Percentiles rank a stretch among this genome's conserved stretches.
These are phyloP conservation scores for Chouioia cunea DNA, from an alignment of 2,888 invertebrate genomes.

Conservation along the genomic window DNA sequence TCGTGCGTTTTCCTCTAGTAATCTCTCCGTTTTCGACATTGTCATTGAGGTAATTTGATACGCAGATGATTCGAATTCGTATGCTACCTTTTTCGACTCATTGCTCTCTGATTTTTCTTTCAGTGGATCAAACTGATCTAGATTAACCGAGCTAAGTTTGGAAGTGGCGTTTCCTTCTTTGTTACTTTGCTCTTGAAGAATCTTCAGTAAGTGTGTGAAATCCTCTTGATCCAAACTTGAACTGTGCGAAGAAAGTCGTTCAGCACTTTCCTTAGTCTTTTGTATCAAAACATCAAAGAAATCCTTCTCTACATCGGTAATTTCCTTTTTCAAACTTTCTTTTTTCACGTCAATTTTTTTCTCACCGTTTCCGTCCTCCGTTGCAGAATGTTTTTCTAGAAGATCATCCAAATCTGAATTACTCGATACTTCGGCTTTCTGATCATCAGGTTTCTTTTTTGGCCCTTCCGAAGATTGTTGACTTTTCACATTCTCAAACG, in stretches of 20 bases:
- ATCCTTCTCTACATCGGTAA: conserved; percentile 65
- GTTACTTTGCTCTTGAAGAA: conserved; percentile 60
- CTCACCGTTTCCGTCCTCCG: conserved; percentile 55
- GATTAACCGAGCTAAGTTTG: conserved; percentile 19
- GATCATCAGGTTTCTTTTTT: conserved; percentile 61
- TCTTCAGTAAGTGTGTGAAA: conserved; percentile 63
- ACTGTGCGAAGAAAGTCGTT: conserved; percentile 61
- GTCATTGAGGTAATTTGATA: conserved; percentile 3
- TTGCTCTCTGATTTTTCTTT: conserved; percentile 46
- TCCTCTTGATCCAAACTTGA: conserved; percentile 65
- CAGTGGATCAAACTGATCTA: conserved; percentile 45
- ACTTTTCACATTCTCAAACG: conserved; percentile 56
- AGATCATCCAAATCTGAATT: conserved; percentile 65
- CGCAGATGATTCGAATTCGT: conserved; percentile 27
- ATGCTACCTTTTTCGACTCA: conserved; percentile 16
- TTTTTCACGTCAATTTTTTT: conserved; percentile 56
- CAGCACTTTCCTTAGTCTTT: conserved; percentile 58
- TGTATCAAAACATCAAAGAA: conserved; percentile 63
- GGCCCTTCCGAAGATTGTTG: conserved; percentile 59
- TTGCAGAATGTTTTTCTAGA: conserved; percentile 62
- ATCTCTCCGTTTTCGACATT: conserved; percentile 39
- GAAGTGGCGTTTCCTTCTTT: conserved; percentile 34
- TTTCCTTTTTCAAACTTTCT: conserved; percentile 62
- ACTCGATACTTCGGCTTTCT: conserved; percentile 62
- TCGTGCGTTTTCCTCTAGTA: conserved; percentile 44